These are phyloP conservation scores for Dorcus parallelipipedus DNA, from an alignment of 2,888 invertebrate species.

Conservation along the genomic window DNA sequence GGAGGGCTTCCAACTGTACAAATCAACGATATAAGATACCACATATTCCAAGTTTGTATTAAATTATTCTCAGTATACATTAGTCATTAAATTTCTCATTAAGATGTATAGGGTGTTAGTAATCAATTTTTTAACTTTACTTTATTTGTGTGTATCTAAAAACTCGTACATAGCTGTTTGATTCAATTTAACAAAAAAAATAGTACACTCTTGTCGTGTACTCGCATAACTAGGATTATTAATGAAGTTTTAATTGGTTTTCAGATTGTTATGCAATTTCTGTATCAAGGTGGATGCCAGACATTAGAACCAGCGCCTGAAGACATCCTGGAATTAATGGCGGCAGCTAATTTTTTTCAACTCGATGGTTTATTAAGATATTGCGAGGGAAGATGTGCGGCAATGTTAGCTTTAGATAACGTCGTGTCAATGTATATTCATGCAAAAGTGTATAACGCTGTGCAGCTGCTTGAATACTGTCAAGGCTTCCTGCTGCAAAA, in stretches of 20 bases:
- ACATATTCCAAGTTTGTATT: conserved; percentile 77
- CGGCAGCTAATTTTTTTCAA: conserved; percentile 90
- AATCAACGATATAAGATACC: conserved; percentile 89
- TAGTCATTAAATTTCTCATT: no score
- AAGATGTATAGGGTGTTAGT: no score
- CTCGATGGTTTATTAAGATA: conserved; percentile 79
- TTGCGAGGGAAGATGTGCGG: conserved; percentile 82
- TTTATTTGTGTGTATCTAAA: neutral
- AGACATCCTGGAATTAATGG: conserved; percentile 84
- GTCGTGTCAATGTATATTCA: conserved; percentile 91
- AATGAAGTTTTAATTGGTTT: conserved; percentile 24
- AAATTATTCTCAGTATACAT: no score
- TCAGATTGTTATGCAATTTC: conserved; percentile 88
- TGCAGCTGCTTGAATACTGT: conserved; percentile 82
- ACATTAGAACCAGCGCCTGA: conserved; percentile 72
- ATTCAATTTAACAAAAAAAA: neutral
- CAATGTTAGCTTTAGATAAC: conserved; percentile 81
- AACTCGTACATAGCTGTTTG: neutral
- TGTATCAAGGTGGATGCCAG: conserved; percentile 85
- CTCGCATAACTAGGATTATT: no score
- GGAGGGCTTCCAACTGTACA: conserved; percentile 81
- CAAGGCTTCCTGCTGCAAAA: conserved; percentile 88
- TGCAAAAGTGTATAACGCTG: conserved; percentile 88
- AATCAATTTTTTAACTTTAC: neutral
- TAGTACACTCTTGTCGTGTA: neutral